Evolutionary conservation across 2,797 vertebrate genomes (phyloP).

Genomic region (Hirundo rustica): DNA sequence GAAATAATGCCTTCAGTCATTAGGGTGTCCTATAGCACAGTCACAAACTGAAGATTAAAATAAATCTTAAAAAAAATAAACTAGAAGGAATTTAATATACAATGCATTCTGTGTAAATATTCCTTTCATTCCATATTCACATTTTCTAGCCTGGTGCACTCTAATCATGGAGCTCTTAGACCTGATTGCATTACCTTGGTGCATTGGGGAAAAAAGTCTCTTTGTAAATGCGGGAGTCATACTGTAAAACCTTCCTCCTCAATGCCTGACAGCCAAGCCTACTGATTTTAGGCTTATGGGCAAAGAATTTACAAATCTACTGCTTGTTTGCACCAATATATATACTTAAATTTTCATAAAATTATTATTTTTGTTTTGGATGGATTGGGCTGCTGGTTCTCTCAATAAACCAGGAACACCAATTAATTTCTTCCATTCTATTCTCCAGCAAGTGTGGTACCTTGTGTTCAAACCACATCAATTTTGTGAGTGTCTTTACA

Average conservation of each 20-base stretch:
- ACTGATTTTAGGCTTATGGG: slow-evolving; percentile 55
- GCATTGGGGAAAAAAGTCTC: slow-evolving; percentile 10
- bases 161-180: slow-evolving; percentile 60
- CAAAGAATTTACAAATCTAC: slow-evolving; percentile 17
- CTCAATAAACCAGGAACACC: not conserved
- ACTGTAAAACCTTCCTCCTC: slow-evolving; percentile 64
- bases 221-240: slow-evolving; percentile 52
- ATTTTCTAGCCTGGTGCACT: slow-evolving; percentile 1
- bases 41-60: not conserved
- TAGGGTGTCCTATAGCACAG: not conserved
- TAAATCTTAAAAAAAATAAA: not conserved
- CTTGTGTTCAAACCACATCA: not conserved
- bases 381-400: not conserved
- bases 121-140: not conserved
- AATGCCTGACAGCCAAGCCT: slow-evolving; percentile 44
- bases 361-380: slow-evolving; percentile 11
- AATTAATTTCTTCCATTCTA: not conserved
- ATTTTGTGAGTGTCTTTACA: not conserved
- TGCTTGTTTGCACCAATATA: slow-evolving; percentile 33
- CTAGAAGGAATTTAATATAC: not conserved
- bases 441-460: not conserved
- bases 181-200: slow-evolving; percentile 65
- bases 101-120: not conserved
- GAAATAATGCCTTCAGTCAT: not conserved
- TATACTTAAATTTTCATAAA: slow-evolving; percentile 46